These are phyloP conservation scores for Podilymbus podiceps DNA, from an alignment of 2,113 vertebrate species.

Conservation along the genomic window DNA sequence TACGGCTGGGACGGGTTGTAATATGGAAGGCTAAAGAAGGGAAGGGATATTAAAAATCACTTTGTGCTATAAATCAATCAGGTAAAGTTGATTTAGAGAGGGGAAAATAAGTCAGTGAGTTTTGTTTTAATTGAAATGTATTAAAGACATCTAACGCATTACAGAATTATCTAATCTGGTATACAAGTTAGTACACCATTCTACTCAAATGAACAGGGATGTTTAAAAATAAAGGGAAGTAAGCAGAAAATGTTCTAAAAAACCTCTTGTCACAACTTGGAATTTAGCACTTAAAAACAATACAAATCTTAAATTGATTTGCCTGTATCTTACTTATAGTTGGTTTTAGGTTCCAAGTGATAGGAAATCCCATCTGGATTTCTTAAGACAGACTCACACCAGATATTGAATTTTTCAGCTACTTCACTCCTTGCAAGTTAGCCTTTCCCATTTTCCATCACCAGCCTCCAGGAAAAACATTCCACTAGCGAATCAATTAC, in stretches of 20 bases:
- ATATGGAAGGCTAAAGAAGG: conserved; percentile 97
- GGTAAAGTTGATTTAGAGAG: conserved; percentile 76
- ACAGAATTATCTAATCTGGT: conserved; percentile 61
- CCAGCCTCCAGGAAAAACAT: background rate
- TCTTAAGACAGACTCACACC: background rate
- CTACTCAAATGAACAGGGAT: conserved; percentile 47
- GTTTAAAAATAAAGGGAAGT: conserved; percentile 42
- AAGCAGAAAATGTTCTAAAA: conserved; percentile 28
- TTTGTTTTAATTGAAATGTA: conserved; percentile 69
- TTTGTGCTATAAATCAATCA: conserved; percentile 80
- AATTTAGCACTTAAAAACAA: conserved; percentile 22
- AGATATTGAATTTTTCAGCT: background rate
- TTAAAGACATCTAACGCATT: conserved; percentile 77
- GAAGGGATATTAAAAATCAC: conserved; percentile 96
- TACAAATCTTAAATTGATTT: background rate
- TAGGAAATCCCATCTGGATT: conserved; percentile 40
- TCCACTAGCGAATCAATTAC: background rate
- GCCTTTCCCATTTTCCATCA: conserved; percentile 16
- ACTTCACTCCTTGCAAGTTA: background rate
- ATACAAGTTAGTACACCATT: conserved; percentile 54
- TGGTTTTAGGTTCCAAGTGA: background rate
- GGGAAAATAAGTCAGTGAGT: conserved; percentile 69
- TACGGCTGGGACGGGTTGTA: conserved; percentile 99
- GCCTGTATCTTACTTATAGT: background rate
- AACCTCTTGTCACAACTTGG: background rate